Evolutionary conservation across 1,140 invertebrate genomes (phyloP).

Genomic region (Plodia interpunctella): DNA sequence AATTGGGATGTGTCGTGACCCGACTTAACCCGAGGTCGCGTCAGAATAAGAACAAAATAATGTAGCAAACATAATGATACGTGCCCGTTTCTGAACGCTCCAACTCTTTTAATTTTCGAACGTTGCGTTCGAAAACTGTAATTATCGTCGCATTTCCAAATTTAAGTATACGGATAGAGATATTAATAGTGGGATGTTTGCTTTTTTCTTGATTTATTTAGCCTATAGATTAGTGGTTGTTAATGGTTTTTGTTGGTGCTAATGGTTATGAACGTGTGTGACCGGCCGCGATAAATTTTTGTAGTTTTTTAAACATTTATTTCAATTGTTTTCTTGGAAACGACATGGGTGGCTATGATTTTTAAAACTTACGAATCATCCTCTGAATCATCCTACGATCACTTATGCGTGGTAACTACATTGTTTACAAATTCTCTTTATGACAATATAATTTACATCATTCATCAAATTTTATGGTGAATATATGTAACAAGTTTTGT

Average conservation of each 20-base stretch:
- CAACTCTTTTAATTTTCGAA: constrained; percentile 69
- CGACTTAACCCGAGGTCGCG: constrained; percentile 67
- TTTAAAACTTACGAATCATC: too few relatives aligned
- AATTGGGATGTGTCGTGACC: constrained; percentile 73
- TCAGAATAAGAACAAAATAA: constrained; percentile 64
- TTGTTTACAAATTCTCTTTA: too few relatives aligned
- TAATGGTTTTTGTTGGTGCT: constrained; percentile 51
- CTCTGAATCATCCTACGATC: too few relatives aligned
- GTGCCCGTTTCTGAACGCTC: constrained; percentile 41
- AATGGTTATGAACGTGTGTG: constrained; percentile 64
- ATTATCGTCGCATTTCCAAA: constrained; percentile 66
- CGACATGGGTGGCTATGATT: neutral
- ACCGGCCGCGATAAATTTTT: constrained; percentile 31
- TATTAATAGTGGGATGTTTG: constrained; percentile 68
- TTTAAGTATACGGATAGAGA: constrained; percentile 72
- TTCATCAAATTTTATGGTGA: too few relatives aligned
- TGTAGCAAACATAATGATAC: constrained; percentile 73
- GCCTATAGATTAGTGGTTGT: constrained; percentile 66
- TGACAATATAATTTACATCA: too few relatives aligned
- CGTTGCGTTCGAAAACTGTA: constrained; percentile 60
- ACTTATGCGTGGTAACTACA: too few relatives aligned
- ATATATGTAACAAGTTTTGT: too few relatives aligned
- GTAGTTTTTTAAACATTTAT: constrained; percentile 5
- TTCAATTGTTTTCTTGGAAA: constrained; percentile 13
- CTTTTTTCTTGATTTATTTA: constrained; percentile 70